A percentile compares a stretch with the other conserved stretches of the same genome.
These are phyloP conservation scores for Proisotoma minuta DNA, from an alignment of 2,888 invertebrate species.

Conservation along the genomic window DNA sequence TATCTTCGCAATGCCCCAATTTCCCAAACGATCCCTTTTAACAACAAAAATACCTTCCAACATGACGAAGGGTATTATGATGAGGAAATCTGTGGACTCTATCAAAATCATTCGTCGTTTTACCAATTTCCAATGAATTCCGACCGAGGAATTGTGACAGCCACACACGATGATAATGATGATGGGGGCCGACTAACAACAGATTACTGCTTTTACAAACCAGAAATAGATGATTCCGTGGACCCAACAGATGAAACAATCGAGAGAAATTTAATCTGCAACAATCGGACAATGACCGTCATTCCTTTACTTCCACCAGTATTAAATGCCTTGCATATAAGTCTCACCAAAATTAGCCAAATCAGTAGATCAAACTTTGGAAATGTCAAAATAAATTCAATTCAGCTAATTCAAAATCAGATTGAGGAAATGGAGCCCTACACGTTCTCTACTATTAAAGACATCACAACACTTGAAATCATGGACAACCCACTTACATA, in stretches of 20 bases:
- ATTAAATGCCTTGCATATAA: slow-evolving; percentile 15
- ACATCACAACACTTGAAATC: slow-evolving; percentile 14
- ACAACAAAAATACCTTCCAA: no score
- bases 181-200: neutral
- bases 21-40: no score
- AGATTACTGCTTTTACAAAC: slow-evolving; percentile 10
- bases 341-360: slow-evolving; percentile 17
- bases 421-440: slow-evolving; percentile 21
- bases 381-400: slow-evolving; percentile 13
- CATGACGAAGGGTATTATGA: slow-evolving; percentile 1
- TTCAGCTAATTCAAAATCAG: slow-evolving; percentile 21
- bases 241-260: no score
- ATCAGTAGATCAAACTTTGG: slow-evolving; percentile 6
- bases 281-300: slow-evolving; percentile 16
- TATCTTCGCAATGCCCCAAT: neutral
- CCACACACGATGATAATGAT: neutral
- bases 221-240: no score
- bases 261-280: slow-evolving; percentile 12
- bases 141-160: neutral
- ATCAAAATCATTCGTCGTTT: no score
- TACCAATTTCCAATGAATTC: no score
- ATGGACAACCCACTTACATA: slow-evolving; percentile 18
- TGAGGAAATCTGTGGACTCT: slow-evolving; percentile 2
- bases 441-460: slow-evolving; percentile 24
- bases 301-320: slow-evolving; percentile 21